Evolutionary conservation across 2,888 invertebrate genomes (phyloP).

Genomic region (Epinotia bilunana): DNA sequence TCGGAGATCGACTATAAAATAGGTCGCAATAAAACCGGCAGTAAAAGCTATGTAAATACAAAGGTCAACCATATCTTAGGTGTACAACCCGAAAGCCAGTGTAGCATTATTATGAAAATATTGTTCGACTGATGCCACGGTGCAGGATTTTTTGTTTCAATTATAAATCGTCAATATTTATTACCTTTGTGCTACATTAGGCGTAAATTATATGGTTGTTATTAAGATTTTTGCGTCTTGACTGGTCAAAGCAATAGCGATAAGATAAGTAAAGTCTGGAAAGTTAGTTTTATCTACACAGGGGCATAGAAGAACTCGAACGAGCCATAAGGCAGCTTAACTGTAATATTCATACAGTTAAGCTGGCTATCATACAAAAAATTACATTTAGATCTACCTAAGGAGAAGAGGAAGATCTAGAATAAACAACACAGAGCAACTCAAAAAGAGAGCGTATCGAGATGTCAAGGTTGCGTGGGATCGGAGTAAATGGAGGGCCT

Average conservation of each 20-base stretch:
- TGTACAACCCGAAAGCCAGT: conserved; percentile 38
- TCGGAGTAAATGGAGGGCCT: too few species aligned
- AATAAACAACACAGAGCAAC: too few species aligned
- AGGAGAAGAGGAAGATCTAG: too few species aligned
- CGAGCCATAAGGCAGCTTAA: too few species aligned
- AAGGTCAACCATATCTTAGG: conserved; percentile 44
- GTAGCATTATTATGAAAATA: conserved; percentile 47
- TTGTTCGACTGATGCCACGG: conserved; percentile 40
- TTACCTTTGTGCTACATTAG: conserved; percentile 14
- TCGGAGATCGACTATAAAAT: conserved; percentile 53
- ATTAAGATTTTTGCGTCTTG: neutral
- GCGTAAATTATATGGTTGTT: neutral
- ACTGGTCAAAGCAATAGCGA: neutral
- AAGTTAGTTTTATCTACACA: too few species aligned
- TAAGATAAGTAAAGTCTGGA: too few species aligned
- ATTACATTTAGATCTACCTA: too few species aligned
- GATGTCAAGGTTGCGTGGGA: too few species aligned
- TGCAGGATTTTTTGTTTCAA: conserved; percentile 5
- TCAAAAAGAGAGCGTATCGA: too few species aligned
- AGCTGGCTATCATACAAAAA: too few species aligned
- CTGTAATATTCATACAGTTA: too few species aligned
- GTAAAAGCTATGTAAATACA: conserved; percentile 48
- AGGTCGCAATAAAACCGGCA: conserved; percentile 51
- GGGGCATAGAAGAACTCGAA: too few species aligned
- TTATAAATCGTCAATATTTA: conserved; percentile 29